Evolutionary conservation across 2,797 vertebrate species (phyloP).

Genomic region (Sphenodon punctatus): DNA sequence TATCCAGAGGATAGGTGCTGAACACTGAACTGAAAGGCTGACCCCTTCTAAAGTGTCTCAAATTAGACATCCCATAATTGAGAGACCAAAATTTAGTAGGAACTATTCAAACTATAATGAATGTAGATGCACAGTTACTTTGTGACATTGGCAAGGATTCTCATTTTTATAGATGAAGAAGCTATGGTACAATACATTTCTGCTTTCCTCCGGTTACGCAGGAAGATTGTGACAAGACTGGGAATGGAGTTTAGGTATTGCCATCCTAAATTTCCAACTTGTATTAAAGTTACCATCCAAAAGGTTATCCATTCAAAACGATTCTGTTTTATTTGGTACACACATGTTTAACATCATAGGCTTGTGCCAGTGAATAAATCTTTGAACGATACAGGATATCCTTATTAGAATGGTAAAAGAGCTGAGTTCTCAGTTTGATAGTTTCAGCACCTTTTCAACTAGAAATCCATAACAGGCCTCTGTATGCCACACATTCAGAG

Average conservation of each 20-base stretch:
- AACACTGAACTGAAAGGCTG: too few relatives aligned
- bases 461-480: neutral
- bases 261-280: neutral
- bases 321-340: neutral
- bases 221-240: neutral
- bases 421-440: neutral
- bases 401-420: neutral
- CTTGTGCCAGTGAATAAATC: neutral
- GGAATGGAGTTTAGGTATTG: neutral
- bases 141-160: too few relatives aligned
- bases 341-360: neutral
- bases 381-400: neutral
- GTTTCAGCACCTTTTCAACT: neutral
- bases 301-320: neutral
- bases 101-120: too few relatives aligned
- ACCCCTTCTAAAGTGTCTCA: too few relatives aligned
- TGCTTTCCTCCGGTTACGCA: neutral
- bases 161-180: too few relatives aligned
- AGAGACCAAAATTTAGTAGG: too few relatives aligned
- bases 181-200: too few relatives aligned
- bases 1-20: too few relatives aligned
- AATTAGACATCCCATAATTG: too few relatives aligned
- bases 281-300: neutral
- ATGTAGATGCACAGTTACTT: too few relatives aligned
- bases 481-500: neutral